A percentile compares a stretch with the other conserved stretches of the same genome.
Conservation (phyloP, 2,888 invertebrate genomes). For the Aphrophora alni region DNA sequence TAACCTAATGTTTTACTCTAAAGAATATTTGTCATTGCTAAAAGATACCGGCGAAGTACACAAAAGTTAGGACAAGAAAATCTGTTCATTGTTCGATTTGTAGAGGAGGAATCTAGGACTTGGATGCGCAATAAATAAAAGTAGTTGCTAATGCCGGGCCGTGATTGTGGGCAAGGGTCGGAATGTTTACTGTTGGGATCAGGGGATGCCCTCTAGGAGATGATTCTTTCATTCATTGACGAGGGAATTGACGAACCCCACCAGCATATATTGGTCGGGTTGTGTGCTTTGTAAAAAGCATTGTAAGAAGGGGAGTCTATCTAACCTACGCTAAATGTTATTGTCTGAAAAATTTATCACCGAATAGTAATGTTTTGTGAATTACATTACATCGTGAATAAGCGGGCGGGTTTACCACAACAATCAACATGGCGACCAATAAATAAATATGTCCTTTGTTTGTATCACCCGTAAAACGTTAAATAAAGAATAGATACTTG, state of each 20-base stretch:
- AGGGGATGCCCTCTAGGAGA: slow-evolving; percentile 2
- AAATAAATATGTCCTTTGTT: neutral
- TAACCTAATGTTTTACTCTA: too few relatives aligned
- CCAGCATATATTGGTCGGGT: neutral
- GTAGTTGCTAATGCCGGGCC: neutral
- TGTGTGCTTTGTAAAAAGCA: neutral
- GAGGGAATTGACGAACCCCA: slow-evolving; percentile 2
- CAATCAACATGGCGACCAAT: neutral
- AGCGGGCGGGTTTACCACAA: neutral
- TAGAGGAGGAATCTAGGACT: too few relatives aligned
- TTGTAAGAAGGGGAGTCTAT: neutral
- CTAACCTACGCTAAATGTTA: slow-evolving; percentile 9
- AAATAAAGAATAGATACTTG: slow-evolving; percentile 2
- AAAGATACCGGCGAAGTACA: too few relatives aligned
- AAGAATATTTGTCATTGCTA: too few relatives aligned
- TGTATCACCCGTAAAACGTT: neutral
- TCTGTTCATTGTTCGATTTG: neutral
- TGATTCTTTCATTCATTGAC: slow-evolving; percentile 9
- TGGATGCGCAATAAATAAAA: neutral
- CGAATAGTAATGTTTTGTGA: neutral
- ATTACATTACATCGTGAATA: neutral
- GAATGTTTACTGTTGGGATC: neutral
- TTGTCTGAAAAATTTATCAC: neutral
- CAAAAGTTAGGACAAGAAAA: neutral
- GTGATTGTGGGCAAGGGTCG: slow-evolving; percentile 6